Conservation (phyloP, 2,888 invertebrate species). For the Invenusta paracnida region DNA sequence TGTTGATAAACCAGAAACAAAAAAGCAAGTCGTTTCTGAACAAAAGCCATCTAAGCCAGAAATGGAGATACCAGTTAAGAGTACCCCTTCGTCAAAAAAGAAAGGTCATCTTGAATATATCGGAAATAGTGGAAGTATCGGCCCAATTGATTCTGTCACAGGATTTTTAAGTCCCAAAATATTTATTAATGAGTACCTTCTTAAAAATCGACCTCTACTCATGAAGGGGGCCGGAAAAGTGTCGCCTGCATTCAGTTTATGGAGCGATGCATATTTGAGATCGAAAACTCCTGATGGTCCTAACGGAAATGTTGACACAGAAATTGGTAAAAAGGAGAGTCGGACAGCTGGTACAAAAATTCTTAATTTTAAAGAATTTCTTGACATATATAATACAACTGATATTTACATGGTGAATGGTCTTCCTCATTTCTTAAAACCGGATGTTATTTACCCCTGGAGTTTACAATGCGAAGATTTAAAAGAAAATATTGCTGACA, state of each 20-base stretch:
- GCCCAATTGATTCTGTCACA: slow-evolving; percentile 49
- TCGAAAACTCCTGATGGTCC: slow-evolving; percentile 45
- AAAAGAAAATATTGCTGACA: slow-evolving; percentile 23
- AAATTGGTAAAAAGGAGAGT: slow-evolving; percentile 56
- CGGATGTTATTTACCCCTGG: slow-evolving; percentile 40
- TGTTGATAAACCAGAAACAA: too few species aligned
- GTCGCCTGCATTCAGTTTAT: slow-evolving; percentile 52
- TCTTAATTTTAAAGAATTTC: slow-evolving; percentile 54
- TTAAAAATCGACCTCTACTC: slow-evolving; percentile 50
- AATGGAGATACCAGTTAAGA: too few species aligned
- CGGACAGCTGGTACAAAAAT: slow-evolving; percentile 48
- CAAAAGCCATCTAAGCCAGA: too few species aligned
- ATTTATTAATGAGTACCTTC: slow-evolving; percentile 53
- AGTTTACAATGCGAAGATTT: slow-evolving; percentile 40
- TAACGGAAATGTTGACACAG: slow-evolving; percentile 50
- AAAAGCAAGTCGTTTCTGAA: too few species aligned
- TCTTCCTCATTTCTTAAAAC: slow-evolving; percentile 51
- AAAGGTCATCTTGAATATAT: slow-evolving; percentile 53
- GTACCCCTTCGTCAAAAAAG: too few species aligned
- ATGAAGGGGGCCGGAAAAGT: slow-evolving; percentile 52
- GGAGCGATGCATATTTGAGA: slow-evolving; percentile 56
- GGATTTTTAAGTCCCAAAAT: slow-evolving; percentile 46
- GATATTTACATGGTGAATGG: slow-evolving; percentile 55
- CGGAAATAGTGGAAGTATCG: slow-evolving; percentile 50
- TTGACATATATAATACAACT: slow-evolving; percentile 52